A percentile compares a stretch with the other conserved stretches of the same genome.
These are phyloP conservation scores for Macrosiphum euphorbiae DNA, from an alignment of 2,888 invertebrate genomes.

Conservation along the genomic window DNA sequence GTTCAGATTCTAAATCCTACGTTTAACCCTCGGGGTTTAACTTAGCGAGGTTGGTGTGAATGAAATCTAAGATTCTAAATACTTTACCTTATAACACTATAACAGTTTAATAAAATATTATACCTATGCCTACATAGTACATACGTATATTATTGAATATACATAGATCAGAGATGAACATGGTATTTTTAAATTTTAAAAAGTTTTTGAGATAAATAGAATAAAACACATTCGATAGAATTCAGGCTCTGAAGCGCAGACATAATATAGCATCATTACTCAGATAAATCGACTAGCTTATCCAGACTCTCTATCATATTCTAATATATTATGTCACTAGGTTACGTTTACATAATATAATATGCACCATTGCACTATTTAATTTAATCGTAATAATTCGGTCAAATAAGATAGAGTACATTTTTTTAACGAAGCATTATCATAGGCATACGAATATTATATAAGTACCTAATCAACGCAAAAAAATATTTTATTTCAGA, in stretches of 20 bases:
- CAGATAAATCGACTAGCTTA: background rate
- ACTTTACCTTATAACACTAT: background rate
- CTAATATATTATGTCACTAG: background rate
- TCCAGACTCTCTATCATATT: background rate
- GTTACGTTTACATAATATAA: background rate
- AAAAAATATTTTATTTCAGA: background rate
- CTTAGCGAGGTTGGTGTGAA: background rate
- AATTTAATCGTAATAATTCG: background rate
- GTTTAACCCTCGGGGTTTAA: background rate
- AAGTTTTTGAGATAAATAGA: background rate
- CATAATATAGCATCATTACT: background rate
- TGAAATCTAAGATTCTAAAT: background rate
- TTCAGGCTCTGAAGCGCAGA: background rate
- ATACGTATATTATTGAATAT: background rate
- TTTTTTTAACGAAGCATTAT: background rate
- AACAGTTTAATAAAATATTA: background rate
- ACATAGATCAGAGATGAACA: background rate
- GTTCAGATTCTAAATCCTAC: background rate
- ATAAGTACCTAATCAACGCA: background rate
- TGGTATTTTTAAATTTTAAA: background rate
- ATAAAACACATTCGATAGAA: background rate
- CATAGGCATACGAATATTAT: background rate
- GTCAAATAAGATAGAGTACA: background rate
- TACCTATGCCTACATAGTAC: background rate
- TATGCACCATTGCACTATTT: background rate